Evolutionary conservation across 2,888 invertebrate species (phyloP).

Genomic region (Parascotia fuliginaria): DNA sequence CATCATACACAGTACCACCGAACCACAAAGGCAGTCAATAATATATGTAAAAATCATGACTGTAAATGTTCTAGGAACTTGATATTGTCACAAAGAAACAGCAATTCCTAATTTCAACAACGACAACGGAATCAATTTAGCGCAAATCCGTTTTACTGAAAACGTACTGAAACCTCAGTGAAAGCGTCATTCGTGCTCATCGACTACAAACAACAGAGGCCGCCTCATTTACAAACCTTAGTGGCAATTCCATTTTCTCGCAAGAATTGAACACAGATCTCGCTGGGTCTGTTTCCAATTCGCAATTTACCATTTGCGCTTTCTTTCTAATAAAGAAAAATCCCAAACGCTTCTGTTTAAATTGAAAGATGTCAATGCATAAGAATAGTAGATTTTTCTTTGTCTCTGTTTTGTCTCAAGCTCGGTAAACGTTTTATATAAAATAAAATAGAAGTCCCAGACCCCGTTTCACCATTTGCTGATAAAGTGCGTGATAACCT

Average conservation of each 20-base stretch:
- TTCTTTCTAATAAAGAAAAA: constrained; percentile 37
- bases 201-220: constrained; percentile 28
- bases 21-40: too few species aligned
- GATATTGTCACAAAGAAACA: not conserved
- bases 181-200: not conserved
- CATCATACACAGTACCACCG: too few species aligned
- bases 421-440: constrained; percentile 20
- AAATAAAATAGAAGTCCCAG: constrained; percentile 15
- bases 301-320: constrained; percentile 41
- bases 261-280: constrained; percentile 44
- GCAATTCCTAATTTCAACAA: not conserved
- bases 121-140: not conserved
- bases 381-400: constrained; percentile 26
- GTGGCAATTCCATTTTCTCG: constrained; percentile 47
- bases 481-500: too few species aligned
- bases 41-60: too few species aligned
- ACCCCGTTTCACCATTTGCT: too few species aligned
- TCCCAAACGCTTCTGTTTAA: constrained; percentile 31
- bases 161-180: not conserved
- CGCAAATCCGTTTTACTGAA: not conserved
- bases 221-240: constrained; percentile 45
- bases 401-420: constrained; percentile 21
- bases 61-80: too few species aligned
- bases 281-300: constrained; percentile 40
- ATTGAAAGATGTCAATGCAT: constrained; percentile 48